Evolutionary conservation across 1,140 invertebrate genomes (phyloP), one percentile per base, ranked within the genome.

Genomic region (Euwallacea similis): DNA sequence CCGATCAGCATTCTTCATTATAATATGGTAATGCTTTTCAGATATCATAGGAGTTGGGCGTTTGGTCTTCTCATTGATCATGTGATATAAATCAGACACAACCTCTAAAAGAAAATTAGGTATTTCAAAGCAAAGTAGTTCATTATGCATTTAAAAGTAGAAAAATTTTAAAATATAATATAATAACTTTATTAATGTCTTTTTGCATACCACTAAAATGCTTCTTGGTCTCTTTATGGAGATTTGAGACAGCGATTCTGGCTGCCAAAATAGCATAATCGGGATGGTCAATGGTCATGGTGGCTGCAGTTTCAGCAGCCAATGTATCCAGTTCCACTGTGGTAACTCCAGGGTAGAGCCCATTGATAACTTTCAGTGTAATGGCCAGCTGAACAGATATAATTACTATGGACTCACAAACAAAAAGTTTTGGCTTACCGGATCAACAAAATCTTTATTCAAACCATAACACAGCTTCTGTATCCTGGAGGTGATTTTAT

Each of bases 211-310:
- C 93, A 75, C 90, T 94, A 76, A 96, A 97, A 47, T 87, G 87
- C 82, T 96, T 94, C 76, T 92, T 95, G 0, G 93, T 96, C 85
- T 99, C 95, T 80, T 99, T 99, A 78, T 99, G 97, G 53, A 99
- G 85, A 86, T 99, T 99, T 7, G 96, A 98, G 4, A 99, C 89
- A 56, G 95, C 97, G 80, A 99, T 94, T 74, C 98, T 87, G 16
- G 96, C 97, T 69, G 97, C 97, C 54, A 99, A 85, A 70, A 94
- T 87, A 7, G 96, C 96, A 88, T 98, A 99, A 85, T 99, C 97
- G 0, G 96, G 94, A 86, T 99, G 97, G 79, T 93, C 90, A 7
- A 93, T 97, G 0, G 96, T 98, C 92, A 98, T 94, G 16, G 92
- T 95, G 13, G 96, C 97, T 50, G 95, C 93, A 71, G 93, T 98